Base-by-base conservation (phyloP, 2,113 vertebrate species). In the Upupa epops region DNA sequence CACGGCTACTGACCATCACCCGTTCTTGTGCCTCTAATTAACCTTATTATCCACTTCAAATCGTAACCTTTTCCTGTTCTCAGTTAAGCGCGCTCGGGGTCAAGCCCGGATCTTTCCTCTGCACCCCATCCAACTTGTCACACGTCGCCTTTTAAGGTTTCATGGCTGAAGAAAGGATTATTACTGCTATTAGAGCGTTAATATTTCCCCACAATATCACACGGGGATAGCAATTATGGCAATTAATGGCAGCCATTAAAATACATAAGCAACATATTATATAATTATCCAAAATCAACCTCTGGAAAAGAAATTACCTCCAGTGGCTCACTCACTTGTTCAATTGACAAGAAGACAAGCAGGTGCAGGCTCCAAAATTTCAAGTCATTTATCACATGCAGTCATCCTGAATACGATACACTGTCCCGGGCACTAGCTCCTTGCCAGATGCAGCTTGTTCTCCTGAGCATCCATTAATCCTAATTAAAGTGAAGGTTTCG, bases 161-260 rank as follows among this genome's bases (percentile, higher is more conserved):
- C 52, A 51, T 3, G n/a, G n/a, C 63, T 58, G 40, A 89, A 91
- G 60, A 81, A 71, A 58, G 52, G 29, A 59, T 55, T 78, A 83
- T 22, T 63, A 55, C 25, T 55, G 37, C 65, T 64, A 45, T 28
- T 74, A 56, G 11, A 71, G 22, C 14, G 52, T 54, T 88, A 93
- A 24, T 68, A 87, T 78, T 95, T 86, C 74, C n/a, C 86, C 90
- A 60, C 51, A 83, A 2, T 56, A 93, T 77, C 68, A 86, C 71
- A 55, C 46, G 89, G 36, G 68, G 52, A 94, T 18, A 70, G 64
- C 18, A 71, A 94, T 80, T 81, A 86, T 1, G 16, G 56, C 52
- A 91, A 86, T 78, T 94, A 89, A 93, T 49, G 54, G 45, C 58
- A 90, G 93, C 76, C 64, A 83, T 51, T 86, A 83, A 81, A 91